phyloP scores from a whole-genome alignment of 2,888 invertebrate species.

The Andrena marginata region DNA sequence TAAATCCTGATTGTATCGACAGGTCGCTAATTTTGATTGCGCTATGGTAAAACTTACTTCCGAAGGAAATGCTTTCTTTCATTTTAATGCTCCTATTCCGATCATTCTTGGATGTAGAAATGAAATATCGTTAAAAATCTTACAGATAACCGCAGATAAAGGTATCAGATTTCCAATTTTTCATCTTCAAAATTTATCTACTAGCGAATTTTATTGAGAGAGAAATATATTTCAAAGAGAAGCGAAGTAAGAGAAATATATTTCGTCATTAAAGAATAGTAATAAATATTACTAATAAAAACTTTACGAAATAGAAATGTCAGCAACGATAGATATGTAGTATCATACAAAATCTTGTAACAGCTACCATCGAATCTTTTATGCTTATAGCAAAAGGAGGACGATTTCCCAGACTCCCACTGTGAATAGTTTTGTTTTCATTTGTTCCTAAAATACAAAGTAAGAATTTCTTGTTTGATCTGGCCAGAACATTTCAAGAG shows the following conservation, averaged over 20 bases:
- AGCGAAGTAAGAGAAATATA: not conserved
- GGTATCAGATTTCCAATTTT: not conserved
- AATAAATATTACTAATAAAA: not conserved
- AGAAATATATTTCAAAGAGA: too few relatives aligned
- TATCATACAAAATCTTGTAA: constrained; percentile 24
- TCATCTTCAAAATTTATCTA: not conserved
- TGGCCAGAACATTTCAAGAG: not conserved
- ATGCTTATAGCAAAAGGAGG: constrained; percentile 21
- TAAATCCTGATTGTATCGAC: constrained; percentile 74
- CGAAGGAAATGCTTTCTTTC: constrained; percentile 45
- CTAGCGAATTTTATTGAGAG: too few relatives aligned
- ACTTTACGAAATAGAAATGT: not conserved
- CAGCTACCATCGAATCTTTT: constrained; percentile 62
- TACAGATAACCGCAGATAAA: not conserved
- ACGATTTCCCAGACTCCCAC: constrained; percentile 38
- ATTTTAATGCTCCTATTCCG: not conserved
- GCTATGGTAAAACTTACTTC: constrained; percentile 70
- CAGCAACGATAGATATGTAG: not conserved
- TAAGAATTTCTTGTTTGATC: not conserved
- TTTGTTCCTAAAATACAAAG: constrained; percentile 31
- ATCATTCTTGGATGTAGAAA: constrained; percentile 12
- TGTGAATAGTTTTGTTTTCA: constrained; percentile 19
- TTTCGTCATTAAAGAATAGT: not conserved
- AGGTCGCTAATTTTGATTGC: constrained; percentile 72
- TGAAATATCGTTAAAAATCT: not conserved